Evolutionary conservation across 2,888 invertebrate genomes (phyloP).

Genomic region (Amiota minor): DNA sequence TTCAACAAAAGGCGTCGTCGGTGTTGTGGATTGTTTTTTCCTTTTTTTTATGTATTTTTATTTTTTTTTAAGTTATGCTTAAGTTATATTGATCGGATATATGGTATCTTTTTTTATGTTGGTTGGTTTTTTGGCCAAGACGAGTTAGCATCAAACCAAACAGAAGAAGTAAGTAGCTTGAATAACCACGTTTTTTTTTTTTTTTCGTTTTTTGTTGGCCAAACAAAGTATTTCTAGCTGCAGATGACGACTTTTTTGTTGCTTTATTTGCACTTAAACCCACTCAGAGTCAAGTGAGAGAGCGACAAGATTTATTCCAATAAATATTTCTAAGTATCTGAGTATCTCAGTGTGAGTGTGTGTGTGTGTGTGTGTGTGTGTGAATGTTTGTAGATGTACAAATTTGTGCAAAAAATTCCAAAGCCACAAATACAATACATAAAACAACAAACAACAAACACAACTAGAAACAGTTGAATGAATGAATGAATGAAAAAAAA

Average conservation of each 20-base stretch:
- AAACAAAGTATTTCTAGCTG: background rate
- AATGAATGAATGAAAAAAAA: background rate
- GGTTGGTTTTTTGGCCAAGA: slow-evolving; percentile 23
- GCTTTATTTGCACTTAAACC: background rate
- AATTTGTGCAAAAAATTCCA: slow-evolving; percentile 22
- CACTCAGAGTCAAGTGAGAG: background rate
- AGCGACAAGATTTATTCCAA: background rate
- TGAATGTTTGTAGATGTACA: background rate
- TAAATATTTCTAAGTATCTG: background rate
- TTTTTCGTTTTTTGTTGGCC: background rate
- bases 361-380: background rate
- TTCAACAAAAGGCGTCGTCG: background rate
- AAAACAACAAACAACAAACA: background rate
- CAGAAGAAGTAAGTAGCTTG: too few relatives aligned
- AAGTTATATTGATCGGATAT: slow-evolving; percentile 5
- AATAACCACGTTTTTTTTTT: background rate
- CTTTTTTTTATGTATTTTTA: background rate
- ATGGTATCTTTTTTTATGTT: background rate
- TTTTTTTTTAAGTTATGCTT: background rate
- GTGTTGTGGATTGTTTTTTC: background rate
- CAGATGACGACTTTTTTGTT: background rate
- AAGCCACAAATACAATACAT: too few relatives aligned
- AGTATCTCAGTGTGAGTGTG: background rate
- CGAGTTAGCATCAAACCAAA: background rate
- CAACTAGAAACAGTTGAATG: background rate